These are phyloP conservation scores for Heteractis magnifica DNA, from an alignment of 92 coral and sea anemone species.

Conservation along the genomic window DNA sequence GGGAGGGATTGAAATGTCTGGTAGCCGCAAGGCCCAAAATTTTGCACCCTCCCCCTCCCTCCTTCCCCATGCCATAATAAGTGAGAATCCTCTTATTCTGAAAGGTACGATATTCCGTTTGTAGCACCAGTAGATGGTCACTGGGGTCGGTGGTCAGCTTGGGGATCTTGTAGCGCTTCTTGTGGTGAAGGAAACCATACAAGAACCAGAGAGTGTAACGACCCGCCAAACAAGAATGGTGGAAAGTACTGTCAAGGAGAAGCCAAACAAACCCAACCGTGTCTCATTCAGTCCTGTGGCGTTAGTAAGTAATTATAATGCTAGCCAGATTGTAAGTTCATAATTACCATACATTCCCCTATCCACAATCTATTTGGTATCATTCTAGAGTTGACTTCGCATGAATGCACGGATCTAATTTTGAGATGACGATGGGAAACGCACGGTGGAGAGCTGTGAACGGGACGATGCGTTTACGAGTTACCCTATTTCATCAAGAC, in stretches of 20 bases:
- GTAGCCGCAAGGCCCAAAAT: no score
- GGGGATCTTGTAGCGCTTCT: slow-evolving; percentile 57
- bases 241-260: slow-evolving; percentile 55
- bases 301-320: slow-evolving; percentile 47
- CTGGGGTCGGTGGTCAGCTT: slow-evolving; percentile 75
- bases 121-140: slow-evolving; percentile 69
- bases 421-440: no score
- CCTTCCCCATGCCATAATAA: no score
- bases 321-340: not conserved
- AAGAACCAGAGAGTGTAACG: slow-evolving; percentile 66
- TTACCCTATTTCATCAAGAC: no score
- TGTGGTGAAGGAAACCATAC: slow-evolving; percentile 56
- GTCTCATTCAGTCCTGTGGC: slow-evolving; percentile 47
- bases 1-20: no score
- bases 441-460: no score
- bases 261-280: slow-evolving; percentile 16
- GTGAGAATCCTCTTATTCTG: not conserved
- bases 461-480: no score
- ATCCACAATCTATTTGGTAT: no score
- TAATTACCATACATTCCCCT: not conserved
- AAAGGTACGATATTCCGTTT: not conserved
- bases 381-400: no score
- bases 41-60: no score
- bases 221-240: slow-evolving; percentile 56
- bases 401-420: no score